phyloP scores from a whole-genome alignment of 1,140 invertebrate species.

The Cephus cinctus region DNA sequence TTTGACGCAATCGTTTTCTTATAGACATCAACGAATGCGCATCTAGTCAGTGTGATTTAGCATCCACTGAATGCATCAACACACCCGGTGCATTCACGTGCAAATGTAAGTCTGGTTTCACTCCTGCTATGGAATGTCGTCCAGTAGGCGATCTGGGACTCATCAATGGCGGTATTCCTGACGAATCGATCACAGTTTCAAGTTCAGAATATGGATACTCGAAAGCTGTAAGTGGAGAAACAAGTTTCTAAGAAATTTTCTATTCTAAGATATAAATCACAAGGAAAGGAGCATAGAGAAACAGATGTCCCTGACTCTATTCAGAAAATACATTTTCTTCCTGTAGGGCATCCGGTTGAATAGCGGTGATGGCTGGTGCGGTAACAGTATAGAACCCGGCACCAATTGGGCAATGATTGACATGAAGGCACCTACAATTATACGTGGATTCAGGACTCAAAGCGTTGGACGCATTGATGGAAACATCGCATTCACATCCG shows the following conservation, averaged over 20 bases:
- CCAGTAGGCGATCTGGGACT: constrained; percentile 86
- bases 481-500: constrained; percentile 82
- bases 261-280: constrained; percentile 2
- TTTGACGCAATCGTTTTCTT: constrained; percentile 23
- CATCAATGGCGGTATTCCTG: constrained; percentile 85
- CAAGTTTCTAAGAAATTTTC: too few relatives aligned
- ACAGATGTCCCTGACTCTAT: too few relatives aligned
- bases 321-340: constrained; percentile 23
- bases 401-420: constrained; percentile 88
- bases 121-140: constrained; percentile 84
- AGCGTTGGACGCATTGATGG: constrained; percentile 77
- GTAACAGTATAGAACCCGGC: constrained; percentile 77
- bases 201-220: constrained; percentile 77
- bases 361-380: constrained; percentile 86
- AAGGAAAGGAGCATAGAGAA: too few relatives aligned
- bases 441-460: constrained; percentile 87
- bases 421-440: constrained; percentile 84
- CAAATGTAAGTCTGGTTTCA: constrained; percentile 82
- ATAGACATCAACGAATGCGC: constrained; percentile 90
- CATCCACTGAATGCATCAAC: constrained; percentile 90
- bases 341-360: constrained; percentile 75
- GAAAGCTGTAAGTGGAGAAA: constrained; percentile 66
- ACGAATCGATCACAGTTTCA: constrained; percentile 85
- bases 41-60: constrained; percentile 83
- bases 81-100: constrained; percentile 89